Evolutionary conservation across 2,113 vertebrate genomes (phyloP).

Genomic region (Rutilus rutilus): DNA sequence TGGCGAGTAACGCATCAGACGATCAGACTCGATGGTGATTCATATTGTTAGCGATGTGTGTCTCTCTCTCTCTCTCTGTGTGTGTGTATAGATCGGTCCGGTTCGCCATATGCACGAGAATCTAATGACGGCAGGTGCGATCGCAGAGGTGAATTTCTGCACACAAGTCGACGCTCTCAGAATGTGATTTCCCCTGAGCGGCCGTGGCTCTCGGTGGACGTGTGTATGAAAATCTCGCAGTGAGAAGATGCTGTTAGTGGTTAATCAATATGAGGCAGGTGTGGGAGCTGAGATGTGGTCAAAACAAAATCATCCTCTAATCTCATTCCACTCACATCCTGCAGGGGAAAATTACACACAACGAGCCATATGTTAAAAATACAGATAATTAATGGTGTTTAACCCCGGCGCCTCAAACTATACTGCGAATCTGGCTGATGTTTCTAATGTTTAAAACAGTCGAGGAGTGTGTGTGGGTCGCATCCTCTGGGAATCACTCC

Average conservation of each 20-base stretch:
- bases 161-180: conserved; percentile 27
- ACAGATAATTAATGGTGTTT: conserved; percentile 9
- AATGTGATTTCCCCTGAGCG: conserved; percentile 61
- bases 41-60: not conserved
- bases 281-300: not conserved
- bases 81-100: not conserved
- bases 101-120: not conserved
- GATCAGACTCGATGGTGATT: not conserved
- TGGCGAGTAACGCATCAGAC: not conserved
- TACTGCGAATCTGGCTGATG: not conserved
- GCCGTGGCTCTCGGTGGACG: conserved; percentile 57
- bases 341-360: conserved; percentile 12
- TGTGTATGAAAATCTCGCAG: not conserved
- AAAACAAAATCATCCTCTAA: conserved; percentile 23
- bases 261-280: conserved; percentile 38
- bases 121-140: conserved; percentile 31
- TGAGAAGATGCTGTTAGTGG: conserved; percentile 21
- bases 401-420: not conserved
- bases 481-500: not conserved
- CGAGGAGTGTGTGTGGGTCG: not conserved
- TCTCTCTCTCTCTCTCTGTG: not conserved
- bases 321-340: conserved; percentile 11
- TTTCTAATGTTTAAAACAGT: not conserved
- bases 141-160: conserved; percentile 22
- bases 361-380: conserved; percentile 7